phyloP scores from a whole-genome alignment of 2,888 invertebrate species.

The Reticulitermes lucifugus region DNA sequence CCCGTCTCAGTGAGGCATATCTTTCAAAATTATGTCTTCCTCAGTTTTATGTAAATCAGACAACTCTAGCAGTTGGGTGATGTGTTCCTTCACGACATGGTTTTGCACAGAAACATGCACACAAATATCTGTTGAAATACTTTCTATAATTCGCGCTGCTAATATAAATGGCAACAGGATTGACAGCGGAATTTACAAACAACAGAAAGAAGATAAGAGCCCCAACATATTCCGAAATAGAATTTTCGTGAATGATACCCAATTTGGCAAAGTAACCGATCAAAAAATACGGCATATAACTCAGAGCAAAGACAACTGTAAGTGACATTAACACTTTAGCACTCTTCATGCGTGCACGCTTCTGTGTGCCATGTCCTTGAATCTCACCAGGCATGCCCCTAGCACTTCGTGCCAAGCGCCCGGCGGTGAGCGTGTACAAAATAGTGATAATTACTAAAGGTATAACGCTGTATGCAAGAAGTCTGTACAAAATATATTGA shows the following conservation, averaged over 20 bases:
- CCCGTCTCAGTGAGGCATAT: not conserved
- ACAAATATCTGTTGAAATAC: conserved; percentile 8
- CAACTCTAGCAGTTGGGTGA: not conserved
- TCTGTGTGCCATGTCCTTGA: not conserved
- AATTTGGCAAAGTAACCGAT: not conserved
- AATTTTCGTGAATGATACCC: not conserved
- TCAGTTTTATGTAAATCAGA: not conserved
- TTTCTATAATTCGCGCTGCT: not conserved
- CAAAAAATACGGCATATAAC: not conserved
- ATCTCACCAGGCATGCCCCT: not conserved
- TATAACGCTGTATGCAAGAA: not conserved
- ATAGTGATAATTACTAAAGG: not conserved
- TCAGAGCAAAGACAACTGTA: not conserved
- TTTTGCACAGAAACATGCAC: not conserved
- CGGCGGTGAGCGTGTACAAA: not conserved
- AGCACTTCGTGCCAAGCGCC: not conserved
- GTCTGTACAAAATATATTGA: not conserved
- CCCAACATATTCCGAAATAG: not conserved
- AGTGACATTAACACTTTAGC: not conserved
- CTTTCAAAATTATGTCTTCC: not conserved
- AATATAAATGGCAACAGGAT: not conserved
- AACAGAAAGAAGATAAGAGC: not conserved
- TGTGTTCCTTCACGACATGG: not conserved
- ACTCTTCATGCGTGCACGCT: not conserved
- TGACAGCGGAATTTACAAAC: not conserved